Conservation (phyloP, 2,797 vertebrate genomes). For the Pseudocheirus occidentalis region DNA sequence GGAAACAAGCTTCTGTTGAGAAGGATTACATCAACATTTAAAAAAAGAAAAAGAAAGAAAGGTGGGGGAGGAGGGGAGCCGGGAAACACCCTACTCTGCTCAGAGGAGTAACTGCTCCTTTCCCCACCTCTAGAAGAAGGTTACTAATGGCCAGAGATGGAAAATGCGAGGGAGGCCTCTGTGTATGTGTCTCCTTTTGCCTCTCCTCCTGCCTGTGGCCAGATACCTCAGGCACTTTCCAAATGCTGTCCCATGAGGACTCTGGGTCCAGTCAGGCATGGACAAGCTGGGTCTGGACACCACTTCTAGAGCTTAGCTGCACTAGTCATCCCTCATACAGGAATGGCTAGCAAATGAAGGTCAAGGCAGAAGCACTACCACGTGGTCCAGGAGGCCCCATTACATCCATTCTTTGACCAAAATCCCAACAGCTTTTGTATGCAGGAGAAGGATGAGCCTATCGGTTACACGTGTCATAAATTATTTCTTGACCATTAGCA, state of each 20-base stretch:
- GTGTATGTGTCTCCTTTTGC: not conserved
- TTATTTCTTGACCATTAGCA: constrained; percentile 93
- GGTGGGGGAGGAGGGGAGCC: rapidly evolving
- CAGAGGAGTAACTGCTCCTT: constrained; percentile 49
- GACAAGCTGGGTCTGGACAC: not conserved
- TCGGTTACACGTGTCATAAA: constrained; percentile 87
- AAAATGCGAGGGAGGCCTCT: not conserved
- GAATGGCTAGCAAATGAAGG: not conserved
- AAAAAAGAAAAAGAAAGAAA: constrained; percentile 52
- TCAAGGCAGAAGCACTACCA: not conserved
- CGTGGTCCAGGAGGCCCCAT: not conserved
- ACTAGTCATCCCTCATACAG: not conserved
- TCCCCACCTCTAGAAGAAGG: constrained; percentile 44
- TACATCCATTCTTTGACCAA: constrained; percentile 67
- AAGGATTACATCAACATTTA: constrained; percentile 75
- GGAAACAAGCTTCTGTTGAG: constrained; percentile 74
- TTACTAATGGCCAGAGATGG: constrained; percentile 52
- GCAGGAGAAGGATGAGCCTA: constrained; percentile 78
- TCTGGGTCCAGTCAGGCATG: not conserved
- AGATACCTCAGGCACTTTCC: not conserved
- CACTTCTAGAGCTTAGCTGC: not conserved
- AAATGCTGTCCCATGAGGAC: not conserved
- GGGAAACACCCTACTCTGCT: constrained; percentile 56
- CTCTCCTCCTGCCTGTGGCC: constrained; percentile 18
- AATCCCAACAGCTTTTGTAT: constrained; percentile 73